These are phyloP conservation scores for Myripristis murdjan DNA, from an alignment of 2,797 vertebrate species.

Conservation along the genomic window DNA sequence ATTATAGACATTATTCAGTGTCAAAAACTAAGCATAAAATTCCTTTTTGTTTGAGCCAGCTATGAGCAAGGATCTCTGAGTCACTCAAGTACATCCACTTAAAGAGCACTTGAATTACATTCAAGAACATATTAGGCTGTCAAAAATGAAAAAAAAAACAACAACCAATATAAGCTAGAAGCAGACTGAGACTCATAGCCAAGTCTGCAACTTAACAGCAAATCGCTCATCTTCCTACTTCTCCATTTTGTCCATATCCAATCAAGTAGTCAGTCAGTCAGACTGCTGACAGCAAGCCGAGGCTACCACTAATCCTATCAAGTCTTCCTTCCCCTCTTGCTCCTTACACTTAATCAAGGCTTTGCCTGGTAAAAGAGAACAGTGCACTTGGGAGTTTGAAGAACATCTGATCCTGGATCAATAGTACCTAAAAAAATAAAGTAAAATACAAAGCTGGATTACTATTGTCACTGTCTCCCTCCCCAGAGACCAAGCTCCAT, in stretches of 20 bases:
- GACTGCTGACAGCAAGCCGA: constrained; percentile 2
- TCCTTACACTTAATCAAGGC: constrained; percentile 28
- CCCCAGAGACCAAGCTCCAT: constrained; percentile 24
- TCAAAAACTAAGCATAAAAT: constrained; percentile 14
- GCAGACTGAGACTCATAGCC: neutral
- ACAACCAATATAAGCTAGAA: constrained; percentile 18
- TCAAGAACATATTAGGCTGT: constrained; percentile 24
- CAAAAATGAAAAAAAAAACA: neutral
- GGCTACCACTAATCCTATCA: constrained; percentile 6
- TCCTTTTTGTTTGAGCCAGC: constrained; percentile 6
- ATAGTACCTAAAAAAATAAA: constrained; percentile 3
- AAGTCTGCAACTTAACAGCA: neutral
- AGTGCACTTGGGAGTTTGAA: neutral
- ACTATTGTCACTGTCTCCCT: constrained; percentile 51
- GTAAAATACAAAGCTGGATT: constrained; percentile 52
- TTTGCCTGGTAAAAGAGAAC: neutral
- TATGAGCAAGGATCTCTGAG: constrained; percentile 3
- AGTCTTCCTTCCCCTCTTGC: constrained; percentile 15
- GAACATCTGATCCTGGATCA: constrained; percentile 19
- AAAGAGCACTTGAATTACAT: constrained; percentile 46
- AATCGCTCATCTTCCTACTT: neutral
- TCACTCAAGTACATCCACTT: constrained; percentile 46
- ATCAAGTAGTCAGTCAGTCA: constrained; percentile 1
- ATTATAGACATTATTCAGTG: constrained; percentile 15
- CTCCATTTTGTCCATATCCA: constrained; percentile 25